Base-by-base conservation (phyloP, 1,140 invertebrate species). In the Cataglyphis hispanica region DNA sequence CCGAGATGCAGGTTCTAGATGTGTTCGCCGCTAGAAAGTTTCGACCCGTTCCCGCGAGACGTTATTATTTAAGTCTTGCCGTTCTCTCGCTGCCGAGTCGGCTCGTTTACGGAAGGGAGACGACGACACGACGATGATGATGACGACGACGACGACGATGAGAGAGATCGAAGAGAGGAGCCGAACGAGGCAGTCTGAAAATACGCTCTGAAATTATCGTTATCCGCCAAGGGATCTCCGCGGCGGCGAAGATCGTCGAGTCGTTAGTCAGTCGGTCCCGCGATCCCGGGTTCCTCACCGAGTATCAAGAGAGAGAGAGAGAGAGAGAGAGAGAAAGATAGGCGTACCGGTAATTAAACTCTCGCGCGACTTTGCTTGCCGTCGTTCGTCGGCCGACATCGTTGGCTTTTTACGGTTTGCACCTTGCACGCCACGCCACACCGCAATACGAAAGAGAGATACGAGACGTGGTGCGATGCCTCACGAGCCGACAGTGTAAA, bases 321-420 rank as follows among this genome's bases (percentile, higher is more conserved):
- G 46, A 53, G 19, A 63, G 64, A 85, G 76, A 64, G 80, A 56
- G 34, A 70, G 50, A 72, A 11, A 74, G 67, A 72, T 31, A 85
- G 53, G 19, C 46, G 40, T 61, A 66, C 56, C 40, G 88, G 70
- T 85, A 90, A 90, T 90, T 89, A 89, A 90, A 90, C 89, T 77
- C 86, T 87, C 80, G 63, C 64, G 84, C 75, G 78, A 87, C 85
- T 91, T 77, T 84, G 50, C 85, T 77, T 81, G 46, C 83, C 67
- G 80, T 84, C 72, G 72, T 83, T 86, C 85, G 85, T 80, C 25
- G 53, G 34, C 53, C 85, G 63, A n/a, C 80, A 74, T 87, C 67
- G 70, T 66, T 75, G 40, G 22, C 37, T 85, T 90, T 87, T 90
- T 87, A 87, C 70, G 37, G 60, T 60, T 76, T 64, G 72, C 89